A percentile compares a stretch with the other conserved stretches of the same genome.
Evolutionary conservation across 1,140 invertebrate genomes (phyloP).

Genomic region (Drosophila ambigua): DNA sequence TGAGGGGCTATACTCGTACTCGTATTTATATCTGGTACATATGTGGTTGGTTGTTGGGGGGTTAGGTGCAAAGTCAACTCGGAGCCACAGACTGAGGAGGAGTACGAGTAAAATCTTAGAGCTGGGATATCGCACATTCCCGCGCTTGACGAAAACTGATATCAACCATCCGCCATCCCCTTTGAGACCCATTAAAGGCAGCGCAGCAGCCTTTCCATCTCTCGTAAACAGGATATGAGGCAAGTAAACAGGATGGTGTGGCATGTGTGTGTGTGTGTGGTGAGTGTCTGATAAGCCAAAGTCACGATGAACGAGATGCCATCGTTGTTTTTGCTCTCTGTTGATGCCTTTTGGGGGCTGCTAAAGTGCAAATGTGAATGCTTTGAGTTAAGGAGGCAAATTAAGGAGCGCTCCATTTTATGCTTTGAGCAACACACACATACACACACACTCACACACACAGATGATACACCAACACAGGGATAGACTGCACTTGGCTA

Average conservation of each 20-base stretch:
- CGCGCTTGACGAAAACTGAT: constrained; percentile 43
- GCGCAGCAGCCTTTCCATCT: constrained; percentile 40
- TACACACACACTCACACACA: too few relatives aligned
- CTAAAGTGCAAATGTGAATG: constrained; percentile 57
- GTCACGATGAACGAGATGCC: constrained; percentile 52
- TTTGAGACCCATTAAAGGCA: constrained; percentile 51
- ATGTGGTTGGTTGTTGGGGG: neutral
- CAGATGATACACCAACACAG: constrained; percentile 1
- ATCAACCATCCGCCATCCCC: constrained; percentile 28
- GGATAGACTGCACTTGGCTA: constrained; percentile 15
- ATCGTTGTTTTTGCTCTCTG: constrained; percentile 40
- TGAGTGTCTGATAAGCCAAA: constrained; percentile 64
- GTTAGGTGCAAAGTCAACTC: constrained; percentile 1
- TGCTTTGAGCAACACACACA: constrained; percentile 2
- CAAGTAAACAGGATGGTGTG: constrained; percentile 11
- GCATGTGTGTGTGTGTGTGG: constrained; percentile 20
- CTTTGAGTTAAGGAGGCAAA: constrained; percentile 45
- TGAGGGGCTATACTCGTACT: neutral
- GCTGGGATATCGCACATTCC: constrained; percentile 31
- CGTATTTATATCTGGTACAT: too few relatives aligned
- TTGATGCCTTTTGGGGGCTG: neutral
- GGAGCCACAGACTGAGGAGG: neutral
- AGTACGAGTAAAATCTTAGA: too few relatives aligned
- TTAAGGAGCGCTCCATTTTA: constrained; percentile 24
- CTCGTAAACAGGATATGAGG: constrained; percentile 67